phyloP scores from a whole-genome alignment of 2,113 vertebrate genomes.

The Propithecus coquereli region DNA sequence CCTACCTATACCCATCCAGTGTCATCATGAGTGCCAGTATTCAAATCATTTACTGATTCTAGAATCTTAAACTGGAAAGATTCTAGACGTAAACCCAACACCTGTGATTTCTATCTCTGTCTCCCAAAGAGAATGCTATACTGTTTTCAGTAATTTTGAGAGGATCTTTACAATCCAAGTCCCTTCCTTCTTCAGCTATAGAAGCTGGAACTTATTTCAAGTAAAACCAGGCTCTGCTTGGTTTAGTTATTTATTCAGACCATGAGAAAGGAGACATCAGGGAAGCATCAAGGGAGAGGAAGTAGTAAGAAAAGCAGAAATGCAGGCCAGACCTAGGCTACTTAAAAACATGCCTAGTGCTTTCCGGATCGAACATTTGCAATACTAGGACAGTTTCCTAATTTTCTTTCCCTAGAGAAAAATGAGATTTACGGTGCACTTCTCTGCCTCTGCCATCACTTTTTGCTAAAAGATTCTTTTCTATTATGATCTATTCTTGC shows the following conservation, averaged over 20 bases:
- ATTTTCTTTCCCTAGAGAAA: constrained; percentile 19
- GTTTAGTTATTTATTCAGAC: not conserved
- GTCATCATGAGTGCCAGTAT: not conserved
- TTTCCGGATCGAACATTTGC: not conserved
- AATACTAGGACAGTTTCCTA: not conserved
- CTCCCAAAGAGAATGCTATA: not conserved
- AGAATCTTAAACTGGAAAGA: not conserved
- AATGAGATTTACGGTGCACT: not conserved
- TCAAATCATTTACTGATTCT: not conserved
- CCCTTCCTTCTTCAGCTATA: not conserved
- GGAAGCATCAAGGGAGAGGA: not conserved
- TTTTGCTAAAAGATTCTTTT: constrained; percentile 31
- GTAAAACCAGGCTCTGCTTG: not conserved
- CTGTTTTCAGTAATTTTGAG: not conserved
- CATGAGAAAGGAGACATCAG: not conserved
- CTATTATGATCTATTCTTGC: not conserved
- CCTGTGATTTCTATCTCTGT: not conserved
- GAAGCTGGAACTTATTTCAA: constrained; percentile 4
- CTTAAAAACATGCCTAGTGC: not conserved
- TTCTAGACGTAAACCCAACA: not conserved
- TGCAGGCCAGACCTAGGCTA: not conserved
- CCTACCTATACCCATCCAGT: not conserved
- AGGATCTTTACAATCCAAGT: not conserved
- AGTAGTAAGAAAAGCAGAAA: not conserved
- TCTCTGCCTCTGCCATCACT: not conserved